phyloP scores from a whole-genome alignment of 2,888 invertebrate species.

The Catocala fraxini region DNA sequence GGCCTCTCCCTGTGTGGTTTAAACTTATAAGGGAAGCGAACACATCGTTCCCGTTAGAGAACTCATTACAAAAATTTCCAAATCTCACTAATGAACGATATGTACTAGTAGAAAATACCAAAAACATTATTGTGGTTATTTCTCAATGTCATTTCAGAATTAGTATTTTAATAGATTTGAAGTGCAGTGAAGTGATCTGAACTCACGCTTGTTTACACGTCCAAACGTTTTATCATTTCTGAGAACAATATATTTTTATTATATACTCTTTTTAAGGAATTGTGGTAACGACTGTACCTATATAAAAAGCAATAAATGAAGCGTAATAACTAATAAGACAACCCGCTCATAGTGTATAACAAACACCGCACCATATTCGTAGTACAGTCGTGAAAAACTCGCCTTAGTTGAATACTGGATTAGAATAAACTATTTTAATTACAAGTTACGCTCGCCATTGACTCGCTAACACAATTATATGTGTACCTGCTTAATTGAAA shows the following conservation, averaged over 20 bases:
- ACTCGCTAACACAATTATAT: constrained; percentile 65
- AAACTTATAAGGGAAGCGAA: constrained; percentile 64
- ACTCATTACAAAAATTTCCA: not conserved
- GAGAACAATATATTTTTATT: no score
- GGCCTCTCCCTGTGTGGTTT: constrained; percentile 69
- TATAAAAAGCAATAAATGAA: not conserved
- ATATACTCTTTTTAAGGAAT: no score
- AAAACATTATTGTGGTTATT: not conserved
- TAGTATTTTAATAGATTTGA: no score
- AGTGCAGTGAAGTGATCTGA: not conserved
- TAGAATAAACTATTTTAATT: constrained; percentile 78
- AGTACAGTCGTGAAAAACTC: constrained; percentile 72
- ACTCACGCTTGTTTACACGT: no score
- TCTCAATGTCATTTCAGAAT: not conserved
- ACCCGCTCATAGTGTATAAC: constrained; percentile 49
- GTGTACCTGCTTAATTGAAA: constrained; percentile 67
- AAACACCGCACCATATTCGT: constrained; percentile 52
- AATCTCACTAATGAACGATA: no score
- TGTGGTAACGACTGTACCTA: not conserved
- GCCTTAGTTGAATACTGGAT: constrained; percentile 65
- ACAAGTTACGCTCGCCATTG: constrained; percentile 67
- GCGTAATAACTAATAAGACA: not conserved
- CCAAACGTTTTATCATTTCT: no score
- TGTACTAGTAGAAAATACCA: no score
- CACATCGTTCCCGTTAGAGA: not conserved